A percentile compares a stretch with the other conserved stretches of the same genome.
phyloP scores from a whole-genome alignment of 2,113 vertebrate species.

The Xenopus laevis region DNA sequence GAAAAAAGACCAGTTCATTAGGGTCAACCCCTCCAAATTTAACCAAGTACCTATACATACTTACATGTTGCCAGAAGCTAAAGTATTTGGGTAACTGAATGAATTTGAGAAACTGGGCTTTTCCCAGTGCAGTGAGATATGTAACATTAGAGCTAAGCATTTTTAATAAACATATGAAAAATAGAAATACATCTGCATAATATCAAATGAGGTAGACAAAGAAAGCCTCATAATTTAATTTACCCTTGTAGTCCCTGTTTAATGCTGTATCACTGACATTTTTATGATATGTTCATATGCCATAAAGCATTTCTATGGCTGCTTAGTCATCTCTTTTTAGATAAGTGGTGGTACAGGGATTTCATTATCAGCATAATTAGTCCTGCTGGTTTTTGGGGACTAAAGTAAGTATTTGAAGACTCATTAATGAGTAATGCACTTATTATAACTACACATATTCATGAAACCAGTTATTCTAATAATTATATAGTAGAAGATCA shows the following conservation, averaged over 20 bases:
- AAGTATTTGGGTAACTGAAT: too few species aligned
- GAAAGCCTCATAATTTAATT: not conserved
- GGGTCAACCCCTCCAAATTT: too few species aligned
- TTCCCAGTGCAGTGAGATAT: too few species aligned
- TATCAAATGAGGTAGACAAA: not conserved
- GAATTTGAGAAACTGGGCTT: too few species aligned
- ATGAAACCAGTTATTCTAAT: not conserved
- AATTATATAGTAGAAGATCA: not conserved
- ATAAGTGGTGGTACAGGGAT: constrained; percentile 21
- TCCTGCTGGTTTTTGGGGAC: not conserved
- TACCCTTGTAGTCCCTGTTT: not conserved
- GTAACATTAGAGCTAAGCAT: too few species aligned
- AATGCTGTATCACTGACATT: constrained; percentile 10
- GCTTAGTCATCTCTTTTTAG: constrained; percentile 20
- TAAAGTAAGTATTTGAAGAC: not conserved
- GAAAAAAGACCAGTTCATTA: too few species aligned
- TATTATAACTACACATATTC: not conserved
- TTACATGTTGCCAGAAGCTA: too few species aligned
- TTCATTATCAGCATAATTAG: constrained; percentile 20
- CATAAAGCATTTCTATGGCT: not conserved
- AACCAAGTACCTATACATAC: too few species aligned
- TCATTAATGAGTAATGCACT: not conserved
- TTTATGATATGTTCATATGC: constrained; percentile 29
- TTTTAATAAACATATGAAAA: too few species aligned
- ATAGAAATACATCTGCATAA: not conserved